Conservation (phyloP, 2,113 vertebrate species). For the Labeo rohita region DNA sequence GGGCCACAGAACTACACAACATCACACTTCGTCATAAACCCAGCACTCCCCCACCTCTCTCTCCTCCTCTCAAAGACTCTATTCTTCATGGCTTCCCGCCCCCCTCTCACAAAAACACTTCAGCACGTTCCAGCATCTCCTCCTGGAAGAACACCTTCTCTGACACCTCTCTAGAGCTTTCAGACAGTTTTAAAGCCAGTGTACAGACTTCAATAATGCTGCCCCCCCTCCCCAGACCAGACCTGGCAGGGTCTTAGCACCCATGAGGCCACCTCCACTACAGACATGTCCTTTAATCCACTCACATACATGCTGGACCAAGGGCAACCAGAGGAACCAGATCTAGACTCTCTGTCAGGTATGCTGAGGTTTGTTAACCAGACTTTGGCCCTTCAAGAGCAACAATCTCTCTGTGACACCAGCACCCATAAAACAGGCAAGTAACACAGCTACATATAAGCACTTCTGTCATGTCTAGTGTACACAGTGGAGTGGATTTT, state of each 20-base stretch:
- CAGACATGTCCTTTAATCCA: slow-evolving; percentile 75
- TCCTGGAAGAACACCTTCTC: slow-evolving; percentile 30
- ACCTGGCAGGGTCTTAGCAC: slow-evolving; percentile 69
- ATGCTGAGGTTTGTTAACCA: slow-evolving; percentile 78
- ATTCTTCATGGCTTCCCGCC: not conserved
- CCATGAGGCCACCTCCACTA: slow-evolving; percentile 51
- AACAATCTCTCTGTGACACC: slow-evolving; percentile 60
- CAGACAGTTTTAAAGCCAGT: slow-evolving; percentile 65
- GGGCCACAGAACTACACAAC: slow-evolving; percentile 68
- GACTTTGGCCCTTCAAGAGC: slow-evolving; percentile 74
- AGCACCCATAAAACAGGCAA: slow-evolving; percentile 29
- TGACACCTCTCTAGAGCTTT: slow-evolving; percentile 67
- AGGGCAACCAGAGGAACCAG: slow-evolving; percentile 55
- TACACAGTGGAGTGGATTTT: not conserved
- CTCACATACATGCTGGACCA: slow-evolving; percentile 72
- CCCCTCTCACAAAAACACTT: slow-evolving; percentile 5
- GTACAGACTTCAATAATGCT: slow-evolving; percentile 62
- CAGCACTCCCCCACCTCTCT: slow-evolving; percentile 35
- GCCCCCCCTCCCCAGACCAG: slow-evolving; percentile 45
- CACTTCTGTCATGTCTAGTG: not conserved
- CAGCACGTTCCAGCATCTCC: slow-evolving; percentile 35
- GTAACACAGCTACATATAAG: not conserved
- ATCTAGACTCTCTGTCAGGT: slow-evolving; percentile 67
- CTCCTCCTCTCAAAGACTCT: slow-evolving; percentile 49
- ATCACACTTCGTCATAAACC: slow-evolving; percentile 42